Evolutionary conservation across 2,888 invertebrate species (phyloP).

Genomic region (Mechanitis mazaeus): DNA sequence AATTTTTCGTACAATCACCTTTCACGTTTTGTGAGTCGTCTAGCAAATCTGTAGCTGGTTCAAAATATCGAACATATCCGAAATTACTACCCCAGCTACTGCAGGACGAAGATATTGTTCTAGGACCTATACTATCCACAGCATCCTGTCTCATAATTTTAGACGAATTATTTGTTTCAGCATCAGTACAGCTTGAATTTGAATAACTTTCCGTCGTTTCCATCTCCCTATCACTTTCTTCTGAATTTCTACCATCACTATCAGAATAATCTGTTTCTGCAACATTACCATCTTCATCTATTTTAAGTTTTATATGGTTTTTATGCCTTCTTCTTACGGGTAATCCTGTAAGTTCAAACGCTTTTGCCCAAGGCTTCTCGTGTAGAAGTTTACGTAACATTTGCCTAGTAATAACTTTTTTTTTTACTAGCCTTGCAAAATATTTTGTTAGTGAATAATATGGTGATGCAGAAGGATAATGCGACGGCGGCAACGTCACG

Average conservation of each 20-base stretch:
- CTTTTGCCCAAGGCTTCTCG: conserved; percentile 71
- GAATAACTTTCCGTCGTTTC: conserved; percentile 63
- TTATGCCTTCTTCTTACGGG: conserved; percentile 66
- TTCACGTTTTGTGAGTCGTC: conserved; percentile 42
- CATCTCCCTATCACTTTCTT: conserved; percentile 58
- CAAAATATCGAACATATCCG: conserved; percentile 81
- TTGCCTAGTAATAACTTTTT: conserved; percentile 81
- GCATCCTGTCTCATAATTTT: conserved; percentile 79
- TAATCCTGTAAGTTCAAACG: conserved; percentile 64
- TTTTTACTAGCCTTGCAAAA: conserved; percentile 84
- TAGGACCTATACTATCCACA: conserved; percentile 67
- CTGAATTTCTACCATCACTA: conserved; percentile 42
- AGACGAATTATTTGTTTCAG: conserved; percentile 43
- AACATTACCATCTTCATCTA: conserved; percentile 64
- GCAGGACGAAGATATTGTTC: conserved; percentile 63
- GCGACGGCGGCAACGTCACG: conserved; percentile 82
- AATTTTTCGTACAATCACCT: conserved; percentile 63
- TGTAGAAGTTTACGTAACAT: conserved; percentile 86
- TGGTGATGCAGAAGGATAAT: conserved; percentile 85
- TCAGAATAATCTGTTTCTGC: conserved; percentile 64
- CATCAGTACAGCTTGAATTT: conserved; percentile 58
- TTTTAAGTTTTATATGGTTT: conserved; percentile 61
- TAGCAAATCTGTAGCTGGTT: conserved; percentile 66
- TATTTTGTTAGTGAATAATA: conserved; percentile 86
- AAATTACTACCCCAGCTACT: conserved; percentile 79